phyloP scores from a whole-genome alignment of 2,113 vertebrate genomes.

The Catharus minimus region DNA sequence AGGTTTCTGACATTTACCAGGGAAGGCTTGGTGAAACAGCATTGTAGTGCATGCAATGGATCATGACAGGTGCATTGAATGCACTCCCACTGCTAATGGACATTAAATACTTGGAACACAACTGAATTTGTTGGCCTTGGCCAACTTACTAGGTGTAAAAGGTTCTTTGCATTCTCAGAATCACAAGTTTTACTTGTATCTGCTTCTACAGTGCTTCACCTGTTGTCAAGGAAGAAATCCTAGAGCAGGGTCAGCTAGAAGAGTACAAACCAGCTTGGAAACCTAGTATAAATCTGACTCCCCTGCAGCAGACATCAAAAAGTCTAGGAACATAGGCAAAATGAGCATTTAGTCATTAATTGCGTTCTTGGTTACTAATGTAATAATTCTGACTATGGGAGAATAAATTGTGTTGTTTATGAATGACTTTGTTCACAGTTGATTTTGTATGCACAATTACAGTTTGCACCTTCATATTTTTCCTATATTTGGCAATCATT shows the following conservation, averaged over 20 bases:
- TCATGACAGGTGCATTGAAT: accelerated
- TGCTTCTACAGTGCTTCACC: not conserved
- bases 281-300: not conserved
- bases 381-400: not conserved
- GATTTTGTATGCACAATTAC: not conserved
- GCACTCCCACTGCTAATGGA: not conserved
- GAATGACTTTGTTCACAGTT: not conserved
- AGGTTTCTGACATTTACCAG: not conserved
- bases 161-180: not conserved
- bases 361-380: not conserved
- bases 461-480: not conserved
- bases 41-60: not conserved
- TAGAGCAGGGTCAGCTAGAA: not conserved
- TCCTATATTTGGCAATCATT: not conserved
- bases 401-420: not conserved
- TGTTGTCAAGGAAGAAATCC: not conserved
- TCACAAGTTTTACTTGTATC: not conserved
- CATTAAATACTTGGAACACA: accelerated
- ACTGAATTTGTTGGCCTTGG: not conserved
- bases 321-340: not conserved
- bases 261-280: not conserved
- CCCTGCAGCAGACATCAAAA: not conserved
- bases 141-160: not conserved
- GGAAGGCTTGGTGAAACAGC: accelerated
- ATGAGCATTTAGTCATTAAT: not conserved